These are phyloP conservation scores for Plusia festucae DNA, from an alignment of 2,888 invertebrate genomes.

Conservation along the genomic window DNA sequence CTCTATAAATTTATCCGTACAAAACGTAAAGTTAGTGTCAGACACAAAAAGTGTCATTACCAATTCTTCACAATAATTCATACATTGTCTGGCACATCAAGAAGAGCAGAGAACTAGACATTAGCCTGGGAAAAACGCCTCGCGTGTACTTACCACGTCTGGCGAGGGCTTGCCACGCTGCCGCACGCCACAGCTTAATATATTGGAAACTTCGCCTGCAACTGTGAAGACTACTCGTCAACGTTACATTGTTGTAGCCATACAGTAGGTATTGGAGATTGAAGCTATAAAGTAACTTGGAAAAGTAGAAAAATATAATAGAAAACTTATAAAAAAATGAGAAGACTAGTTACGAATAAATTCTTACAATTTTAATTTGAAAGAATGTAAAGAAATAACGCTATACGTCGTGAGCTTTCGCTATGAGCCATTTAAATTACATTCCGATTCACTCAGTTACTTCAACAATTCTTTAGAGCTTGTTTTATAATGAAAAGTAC, in stretches of 20 bases:
- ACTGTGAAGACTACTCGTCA: neutral
- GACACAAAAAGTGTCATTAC: no score
- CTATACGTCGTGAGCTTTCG: slow-evolving; percentile 10
- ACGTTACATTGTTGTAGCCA: neutral
- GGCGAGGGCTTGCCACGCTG: neutral
- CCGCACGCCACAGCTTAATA: neutral
- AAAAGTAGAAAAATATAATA: no score
- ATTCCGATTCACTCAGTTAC: slow-evolving; percentile 25
- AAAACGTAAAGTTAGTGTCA: no score
- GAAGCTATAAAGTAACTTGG: neutral
- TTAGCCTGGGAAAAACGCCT: slow-evolving; percentile 6
- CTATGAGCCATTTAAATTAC: slow-evolving; percentile 21
- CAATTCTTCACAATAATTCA: no score
- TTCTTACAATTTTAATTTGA: neutral
- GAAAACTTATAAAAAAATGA: neutral
- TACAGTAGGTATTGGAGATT: neutral
- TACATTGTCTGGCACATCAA: neutral
- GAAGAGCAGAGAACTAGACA: neutral
- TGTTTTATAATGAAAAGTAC: slow-evolving; percentile 22
- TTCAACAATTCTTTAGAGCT: slow-evolving; percentile 21
- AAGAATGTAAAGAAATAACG: neutral
- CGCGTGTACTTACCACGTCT: neutral
- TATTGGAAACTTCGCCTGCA: slow-evolving; percentile 1
- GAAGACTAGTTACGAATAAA: no score
- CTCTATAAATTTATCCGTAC: no score